Conservation (phyloP, 2,113 vertebrate genomes). For the Caranx melampygus region DNA sequence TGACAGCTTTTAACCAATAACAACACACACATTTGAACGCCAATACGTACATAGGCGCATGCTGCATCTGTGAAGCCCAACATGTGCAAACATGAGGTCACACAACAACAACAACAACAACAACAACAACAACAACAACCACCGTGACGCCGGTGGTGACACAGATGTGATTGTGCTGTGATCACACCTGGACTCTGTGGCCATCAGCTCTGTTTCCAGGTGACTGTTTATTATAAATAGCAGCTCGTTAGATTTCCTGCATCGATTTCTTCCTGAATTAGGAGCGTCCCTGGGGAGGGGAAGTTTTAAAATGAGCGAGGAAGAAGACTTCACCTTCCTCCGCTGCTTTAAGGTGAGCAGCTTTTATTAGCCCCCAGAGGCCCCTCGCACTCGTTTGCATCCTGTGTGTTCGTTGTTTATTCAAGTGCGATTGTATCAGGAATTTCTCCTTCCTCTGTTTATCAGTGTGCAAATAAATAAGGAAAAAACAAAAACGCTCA, state of each 20-base stretch:
- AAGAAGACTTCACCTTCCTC: slow-evolving; percentile 35
- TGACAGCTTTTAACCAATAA: too few relatives aligned
- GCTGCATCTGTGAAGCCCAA: too few relatives aligned
- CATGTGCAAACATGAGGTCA: too few relatives aligned
- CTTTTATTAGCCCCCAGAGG: slow-evolving; percentile 31
- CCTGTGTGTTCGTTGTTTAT: slow-evolving; percentile 9
- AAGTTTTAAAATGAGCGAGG: slow-evolving; percentile 22
- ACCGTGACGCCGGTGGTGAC: too few relatives aligned
- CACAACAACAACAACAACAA: too few relatives aligned
- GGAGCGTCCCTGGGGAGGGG: slow-evolving; percentile 11
- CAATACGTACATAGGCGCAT: too few relatives aligned
- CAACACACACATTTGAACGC: too few relatives aligned
- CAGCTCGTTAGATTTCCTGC: slow-evolving; percentile 26
- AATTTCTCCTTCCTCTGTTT: slow-evolving; percentile 15
- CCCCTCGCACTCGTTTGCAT: slow-evolving; percentile 36
- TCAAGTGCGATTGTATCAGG: background rate
- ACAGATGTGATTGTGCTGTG: too few relatives aligned
- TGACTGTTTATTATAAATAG: slow-evolving; percentile 13
- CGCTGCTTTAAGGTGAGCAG: slow-evolving; percentile 28
- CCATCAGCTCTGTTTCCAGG: slow-evolving; percentile 13
- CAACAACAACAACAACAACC: too few relatives aligned
- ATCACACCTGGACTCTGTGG: background rate
- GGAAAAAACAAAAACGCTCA: background rate
- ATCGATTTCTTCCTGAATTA: slow-evolving; percentile 42
- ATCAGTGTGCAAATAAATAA: slow-evolving; percentile 8